These are phyloP conservation scores for Alca torda DNA, from an alignment of 2,797 vertebrate species.

Conservation along the genomic window DNA sequence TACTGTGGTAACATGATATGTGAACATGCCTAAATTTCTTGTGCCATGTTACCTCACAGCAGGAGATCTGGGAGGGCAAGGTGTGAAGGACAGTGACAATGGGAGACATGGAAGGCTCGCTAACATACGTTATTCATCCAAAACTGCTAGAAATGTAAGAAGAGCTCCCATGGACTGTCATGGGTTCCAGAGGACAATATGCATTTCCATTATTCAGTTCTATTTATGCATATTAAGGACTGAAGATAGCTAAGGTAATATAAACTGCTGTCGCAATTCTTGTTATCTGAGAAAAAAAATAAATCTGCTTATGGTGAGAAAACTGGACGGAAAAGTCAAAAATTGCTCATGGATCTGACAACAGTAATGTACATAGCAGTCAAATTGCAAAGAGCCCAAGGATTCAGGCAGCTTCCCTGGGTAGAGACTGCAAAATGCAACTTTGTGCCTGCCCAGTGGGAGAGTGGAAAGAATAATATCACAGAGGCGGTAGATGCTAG, in stretches of 20 bases:
- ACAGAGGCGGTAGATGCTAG: neutral
- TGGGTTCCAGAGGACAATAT: neutral
- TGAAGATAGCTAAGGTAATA: neutral
- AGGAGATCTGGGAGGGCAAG: neutral
- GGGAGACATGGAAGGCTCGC: neutral
- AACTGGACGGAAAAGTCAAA: neutral
- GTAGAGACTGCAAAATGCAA: neutral
- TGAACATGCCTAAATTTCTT: neutral
- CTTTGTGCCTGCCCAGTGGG: neutral
- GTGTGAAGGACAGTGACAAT: neutral
- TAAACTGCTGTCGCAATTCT: neutral
- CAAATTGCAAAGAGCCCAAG: neutral
- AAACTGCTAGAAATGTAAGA: neutral
- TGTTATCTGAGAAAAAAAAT: neutral
- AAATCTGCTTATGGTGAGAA: neutral
- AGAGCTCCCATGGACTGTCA: neutral
- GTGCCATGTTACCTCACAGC: neutral
- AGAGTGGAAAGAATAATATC: neutral
- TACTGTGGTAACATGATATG: neutral
- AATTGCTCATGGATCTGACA: neutral
- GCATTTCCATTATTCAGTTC: neutral
- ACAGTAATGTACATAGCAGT: neutral
- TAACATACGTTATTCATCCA: neutral
- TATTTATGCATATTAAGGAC: neutral
- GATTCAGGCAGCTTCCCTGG: neutral